These are phyloP conservation scores for Zaprionus vittiger DNA, from an alignment of 1,140 invertebrate species.

Conservation along the genomic window DNA sequence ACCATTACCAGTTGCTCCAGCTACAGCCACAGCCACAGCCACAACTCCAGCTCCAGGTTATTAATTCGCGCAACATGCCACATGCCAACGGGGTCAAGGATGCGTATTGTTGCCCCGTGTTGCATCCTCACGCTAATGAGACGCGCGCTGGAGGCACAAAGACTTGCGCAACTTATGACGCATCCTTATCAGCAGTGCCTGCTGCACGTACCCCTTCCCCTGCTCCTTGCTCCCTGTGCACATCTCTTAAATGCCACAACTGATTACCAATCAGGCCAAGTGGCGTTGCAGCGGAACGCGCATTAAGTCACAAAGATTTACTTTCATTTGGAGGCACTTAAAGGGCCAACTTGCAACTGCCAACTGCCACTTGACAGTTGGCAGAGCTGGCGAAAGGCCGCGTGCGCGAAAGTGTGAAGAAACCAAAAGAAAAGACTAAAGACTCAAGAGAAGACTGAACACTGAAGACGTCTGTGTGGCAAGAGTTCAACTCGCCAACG, in stretches of 20 bases:
- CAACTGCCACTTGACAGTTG: constrained; percentile 62
- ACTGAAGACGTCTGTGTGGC: not conserved
- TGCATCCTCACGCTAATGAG: constrained; percentile 57
- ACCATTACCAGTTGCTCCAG: constrained; percentile 68
- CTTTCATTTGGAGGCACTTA: constrained; percentile 74
- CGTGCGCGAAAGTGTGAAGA: constrained; percentile 12
- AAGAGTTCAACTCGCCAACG: constrained; percentile 4
- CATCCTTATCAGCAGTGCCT: constrained; percentile 26
- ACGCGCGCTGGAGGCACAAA: constrained; percentile 17
- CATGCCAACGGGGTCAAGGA: constrained; percentile 72
- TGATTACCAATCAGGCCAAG: constrained; percentile 76
- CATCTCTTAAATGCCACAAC: constrained; percentile 54
- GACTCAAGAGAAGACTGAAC: not conserved
- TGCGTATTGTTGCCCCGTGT: constrained; percentile 33
- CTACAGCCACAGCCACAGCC: not conserved
- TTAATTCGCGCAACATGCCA: constrained; percentile 61
- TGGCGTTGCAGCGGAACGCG: constrained; percentile 23
- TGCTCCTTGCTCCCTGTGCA: not conserved
- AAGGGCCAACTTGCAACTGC: constrained; percentile 41
- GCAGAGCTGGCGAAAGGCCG: not conserved
- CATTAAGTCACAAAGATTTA: constrained; percentile 68
- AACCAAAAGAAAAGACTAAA: constrained; percentile 3
- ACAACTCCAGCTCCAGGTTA: constrained; percentile 59
- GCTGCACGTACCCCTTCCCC: constrained; percentile 13
- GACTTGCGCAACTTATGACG: constrained; percentile 49